Evolutionary conservation across 2,888 invertebrate species (phyloP).

Genomic region (Cephus pygmeus): DNA sequence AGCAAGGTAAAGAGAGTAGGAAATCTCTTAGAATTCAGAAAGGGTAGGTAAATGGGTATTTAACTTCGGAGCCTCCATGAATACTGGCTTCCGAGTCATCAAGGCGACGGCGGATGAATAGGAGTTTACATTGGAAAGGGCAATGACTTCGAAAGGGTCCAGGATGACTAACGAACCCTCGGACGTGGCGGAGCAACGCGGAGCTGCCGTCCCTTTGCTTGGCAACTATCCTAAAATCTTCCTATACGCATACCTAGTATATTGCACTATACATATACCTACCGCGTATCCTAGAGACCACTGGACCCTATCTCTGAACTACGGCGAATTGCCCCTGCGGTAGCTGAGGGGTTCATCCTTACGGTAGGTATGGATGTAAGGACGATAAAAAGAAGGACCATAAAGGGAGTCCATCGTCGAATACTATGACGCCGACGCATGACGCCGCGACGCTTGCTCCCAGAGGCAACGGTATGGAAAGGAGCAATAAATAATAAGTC

Average conservation of each 20-base stretch:
- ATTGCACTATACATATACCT: not conserved
- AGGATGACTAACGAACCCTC: not conserved
- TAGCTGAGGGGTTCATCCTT: not conserved
- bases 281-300: not conserved
- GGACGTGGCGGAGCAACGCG: not conserved
- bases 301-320: not conserved
- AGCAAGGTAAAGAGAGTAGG: not conserved
- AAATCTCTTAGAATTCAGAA: not conserved
- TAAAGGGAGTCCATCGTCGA: not conserved
- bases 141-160: conserved; percentile 4
- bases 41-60: not conserved
- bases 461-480: not conserved
- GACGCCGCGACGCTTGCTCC: not conserved
- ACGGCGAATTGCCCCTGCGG: not conserved
- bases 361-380: not conserved
- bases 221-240: not conserved
- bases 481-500: not conserved
- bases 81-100: not conserved
- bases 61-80: not conserved
- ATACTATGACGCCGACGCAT: not conserved
- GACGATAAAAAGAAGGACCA: not conserved
- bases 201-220: not conserved
- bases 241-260: not conserved
- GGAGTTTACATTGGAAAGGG: not conserved
- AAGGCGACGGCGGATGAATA: not conserved